A percentile compares a stretch with the other conserved stretches of the same genome.
Evolutionary conservation across 2,797 vertebrate species (phyloP).

Genomic region (Cheirogaleus major): DNA sequence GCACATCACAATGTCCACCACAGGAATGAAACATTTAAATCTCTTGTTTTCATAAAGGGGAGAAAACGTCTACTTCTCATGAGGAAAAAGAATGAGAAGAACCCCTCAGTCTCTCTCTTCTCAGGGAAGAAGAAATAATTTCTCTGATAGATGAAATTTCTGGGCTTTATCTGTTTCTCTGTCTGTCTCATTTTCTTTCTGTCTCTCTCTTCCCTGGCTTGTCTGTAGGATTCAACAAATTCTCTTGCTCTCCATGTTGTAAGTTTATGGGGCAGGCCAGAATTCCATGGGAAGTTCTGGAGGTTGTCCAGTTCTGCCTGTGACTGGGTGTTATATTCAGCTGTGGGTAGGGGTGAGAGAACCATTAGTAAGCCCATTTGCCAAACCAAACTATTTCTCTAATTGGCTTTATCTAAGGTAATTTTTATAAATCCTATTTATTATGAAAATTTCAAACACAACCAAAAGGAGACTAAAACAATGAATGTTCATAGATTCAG

Average conservation of each 20-base stretch:
- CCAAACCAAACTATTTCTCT: background rate
- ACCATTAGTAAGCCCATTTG: background rate
- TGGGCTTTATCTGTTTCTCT: background rate
- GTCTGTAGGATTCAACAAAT: background rate
- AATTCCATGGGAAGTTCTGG: background rate
- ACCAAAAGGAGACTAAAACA: background rate
- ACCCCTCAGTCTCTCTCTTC: background rate
- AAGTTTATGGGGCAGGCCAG: background rate
- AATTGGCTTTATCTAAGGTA: background rate
- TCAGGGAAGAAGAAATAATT: background rate
- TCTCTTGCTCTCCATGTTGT: background rate
- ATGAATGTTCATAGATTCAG: background rate
- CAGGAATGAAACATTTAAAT: background rate
- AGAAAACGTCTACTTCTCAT: background rate
- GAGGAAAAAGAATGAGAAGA: background rate
- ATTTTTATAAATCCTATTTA: conserved; percentile 22
- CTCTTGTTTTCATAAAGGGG: background rate
- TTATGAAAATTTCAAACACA: background rate
- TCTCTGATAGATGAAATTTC: conserved; percentile 2
- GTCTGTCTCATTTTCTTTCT: background rate
- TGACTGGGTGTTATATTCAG: background rate
- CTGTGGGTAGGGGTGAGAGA: background rate
- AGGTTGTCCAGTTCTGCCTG: background rate
- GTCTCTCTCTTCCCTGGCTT: background rate
- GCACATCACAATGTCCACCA: background rate